Evolutionary conservation across 2,797 vertebrate species (phyloP).

Genomic region (Cheracebus regulus): DNA sequence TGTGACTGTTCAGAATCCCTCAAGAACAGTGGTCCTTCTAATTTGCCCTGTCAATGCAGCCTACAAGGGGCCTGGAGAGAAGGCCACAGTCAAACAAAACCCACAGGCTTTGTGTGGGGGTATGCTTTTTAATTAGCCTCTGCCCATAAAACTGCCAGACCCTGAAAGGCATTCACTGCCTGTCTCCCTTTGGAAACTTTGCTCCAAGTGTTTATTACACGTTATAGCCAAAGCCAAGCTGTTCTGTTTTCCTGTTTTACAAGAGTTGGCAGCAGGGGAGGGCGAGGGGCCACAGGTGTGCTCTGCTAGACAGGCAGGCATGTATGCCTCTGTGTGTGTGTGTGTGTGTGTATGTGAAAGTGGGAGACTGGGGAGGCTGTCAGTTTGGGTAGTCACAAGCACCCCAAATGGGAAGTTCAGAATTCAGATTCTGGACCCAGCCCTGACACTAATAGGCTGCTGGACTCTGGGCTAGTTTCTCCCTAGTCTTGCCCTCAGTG

Average conservation of each 20-base stretch:
- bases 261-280: conserved; percentile 74
- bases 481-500: neutral
- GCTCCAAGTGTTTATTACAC: conserved; percentile 71
- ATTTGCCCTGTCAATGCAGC: neutral
- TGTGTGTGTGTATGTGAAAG: neutral
- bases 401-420: neutral
- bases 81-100: conserved; percentile 77
- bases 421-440: neutral
- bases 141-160: conserved; percentile 63
- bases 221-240: conserved; percentile 73
- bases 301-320: neutral
- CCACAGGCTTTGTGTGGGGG: conserved; percentile 54
- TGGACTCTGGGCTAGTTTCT: neutral
- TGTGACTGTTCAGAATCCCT: neutral
- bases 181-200: conserved; percentile 83
- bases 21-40: neutral
- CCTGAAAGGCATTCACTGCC: conserved; percentile 84
- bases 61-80: neutral
- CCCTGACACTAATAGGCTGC: neutral
- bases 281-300: conserved; percentile 46
- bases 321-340: neutral
- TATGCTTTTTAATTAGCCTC: conserved; percentile 62
- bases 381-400: neutral
- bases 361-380: neutral
- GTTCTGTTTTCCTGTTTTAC: conserved; percentile 75